A percentile compares a stretch with the other conserved stretches of the same genome.
Evolutionary conservation across 2,113 vertebrate species (phyloP).

Genomic region (Bubo scandiacus): DNA sequence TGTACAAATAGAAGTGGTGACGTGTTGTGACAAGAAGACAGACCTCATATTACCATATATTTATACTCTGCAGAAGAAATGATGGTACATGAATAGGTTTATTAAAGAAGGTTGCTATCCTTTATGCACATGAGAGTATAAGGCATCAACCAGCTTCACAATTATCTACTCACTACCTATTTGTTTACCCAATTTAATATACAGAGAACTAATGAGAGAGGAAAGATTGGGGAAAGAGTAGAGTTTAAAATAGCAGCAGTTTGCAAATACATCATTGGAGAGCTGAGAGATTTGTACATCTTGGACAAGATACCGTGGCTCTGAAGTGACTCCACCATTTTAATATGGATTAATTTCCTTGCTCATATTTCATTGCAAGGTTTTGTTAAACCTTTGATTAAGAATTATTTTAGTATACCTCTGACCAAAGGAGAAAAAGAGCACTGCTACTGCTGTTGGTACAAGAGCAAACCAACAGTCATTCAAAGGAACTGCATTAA

Average conservation of each 20-base stretch:
- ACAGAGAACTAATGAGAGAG: slow-evolving; percentile 44
- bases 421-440: background rate
- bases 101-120: slow-evolving; percentile 42
- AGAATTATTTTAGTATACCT: background rate
- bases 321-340: background rate
- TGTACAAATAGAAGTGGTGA: slow-evolving; percentile 69
- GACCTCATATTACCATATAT: slow-evolving; percentile 72
- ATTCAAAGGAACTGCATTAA: background rate
- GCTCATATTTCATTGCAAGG: background rate
- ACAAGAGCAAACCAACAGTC: background rate
- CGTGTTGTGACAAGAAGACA: slow-evolving; percentile 76
- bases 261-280: background rate
- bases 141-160: slow-evolving; percentile 14
- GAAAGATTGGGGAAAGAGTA: background rate
- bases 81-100: slow-evolving; percentile 50
- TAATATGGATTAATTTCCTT: background rate
- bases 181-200: slow-evolving; percentile 36
- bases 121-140: slow-evolving; percentile 35
- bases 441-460: background rate
- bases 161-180: background rate
- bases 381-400: background rate
- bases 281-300: background rate
- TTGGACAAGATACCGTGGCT: background rate
- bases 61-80: slow-evolving; percentile 61
- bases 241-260: slow-evolving; percentile 1